Conservation (phyloP, 2,113 vertebrate genomes). For the Menidia beryllina region DNA sequence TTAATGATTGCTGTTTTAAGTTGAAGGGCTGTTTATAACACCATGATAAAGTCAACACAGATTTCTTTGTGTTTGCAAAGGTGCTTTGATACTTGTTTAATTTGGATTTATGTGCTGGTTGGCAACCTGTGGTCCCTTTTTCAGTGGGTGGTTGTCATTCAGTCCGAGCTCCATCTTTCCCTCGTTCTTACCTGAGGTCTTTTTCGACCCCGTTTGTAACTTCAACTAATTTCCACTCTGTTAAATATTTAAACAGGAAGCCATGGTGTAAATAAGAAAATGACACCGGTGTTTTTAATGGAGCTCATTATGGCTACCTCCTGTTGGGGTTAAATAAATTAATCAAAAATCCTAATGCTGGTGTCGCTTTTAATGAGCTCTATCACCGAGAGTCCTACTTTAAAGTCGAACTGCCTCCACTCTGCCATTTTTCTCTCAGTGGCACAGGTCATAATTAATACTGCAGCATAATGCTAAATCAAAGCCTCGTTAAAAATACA, state of each 20-base stretch:
- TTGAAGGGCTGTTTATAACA: too few relatives aligned
- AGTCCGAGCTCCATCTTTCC: slow-evolving; percentile 17
- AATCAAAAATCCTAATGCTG: slow-evolving; percentile 71
- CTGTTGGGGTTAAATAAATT: slow-evolving; percentile 78
- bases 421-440: slow-evolving; percentile 20
- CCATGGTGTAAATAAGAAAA: slow-evolving; percentile 61
- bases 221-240: slow-evolving; percentile 37
- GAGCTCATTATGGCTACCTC: slow-evolving; percentile 73
- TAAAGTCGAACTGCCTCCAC: slow-evolving; percentile 36
- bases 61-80: too few relatives aligned
- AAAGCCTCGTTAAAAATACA: slow-evolving; percentile 63
- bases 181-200: slow-evolving; percentile 15
- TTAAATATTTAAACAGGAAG: slow-evolving; percentile 63
- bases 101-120: slow-evolving; percentile 18
- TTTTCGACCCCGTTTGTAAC: slow-evolving; percentile 29
- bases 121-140: slow-evolving; percentile 16
- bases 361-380: slow-evolving; percentile 74
- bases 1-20: too few relatives aligned
- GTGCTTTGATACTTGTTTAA: neutral
- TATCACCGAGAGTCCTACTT: slow-evolving; percentile 66
- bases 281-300: slow-evolving; percentile 59
- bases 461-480: slow-evolving; percentile 64
- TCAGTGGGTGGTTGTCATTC: neutral
- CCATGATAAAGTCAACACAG: too few relatives aligned
- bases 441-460: slow-evolving; percentile 74